phyloP scores from a whole-genome alignment of 1,140 invertebrate species.

The Panagrolaimus sp. region DNA sequence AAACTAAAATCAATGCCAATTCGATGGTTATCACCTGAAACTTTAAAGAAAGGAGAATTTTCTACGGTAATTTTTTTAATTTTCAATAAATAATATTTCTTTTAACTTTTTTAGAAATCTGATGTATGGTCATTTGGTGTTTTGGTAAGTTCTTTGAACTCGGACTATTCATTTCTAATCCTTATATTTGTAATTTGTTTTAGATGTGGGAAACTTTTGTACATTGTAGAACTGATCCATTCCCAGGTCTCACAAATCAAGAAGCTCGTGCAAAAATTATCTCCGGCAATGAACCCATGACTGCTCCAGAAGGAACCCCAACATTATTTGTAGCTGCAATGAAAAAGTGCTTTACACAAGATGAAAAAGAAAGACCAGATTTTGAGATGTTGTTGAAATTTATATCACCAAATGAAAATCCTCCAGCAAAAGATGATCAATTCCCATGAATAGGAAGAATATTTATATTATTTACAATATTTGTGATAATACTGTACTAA shows the following conservation, averaged over 20 bases:
- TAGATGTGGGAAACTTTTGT: slow-evolving; percentile 26
- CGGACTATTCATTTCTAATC: neutral
- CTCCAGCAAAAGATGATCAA: slow-evolving; percentile 4
- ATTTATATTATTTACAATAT: too few relatives aligned
- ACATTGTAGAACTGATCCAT: slow-evolving; percentile 25
- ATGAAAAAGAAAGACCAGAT: slow-evolving; percentile 21
- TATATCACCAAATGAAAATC: slow-evolving; percentile 11
- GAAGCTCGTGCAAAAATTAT: slow-evolving; percentile 21
- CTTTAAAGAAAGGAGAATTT: slow-evolving; percentile 13
- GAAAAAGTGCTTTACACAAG: slow-evolving; percentile 24
- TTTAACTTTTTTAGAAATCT: slow-evolving; percentile 11
- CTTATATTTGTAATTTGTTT: neutral
- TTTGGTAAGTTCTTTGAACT: neutral
- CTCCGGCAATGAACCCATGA: slow-evolving; percentile 24
- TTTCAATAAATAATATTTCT: neutral
- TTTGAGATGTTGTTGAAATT: slow-evolving; percentile 17
- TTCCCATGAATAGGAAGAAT: too few relatives aligned
- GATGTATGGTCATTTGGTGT: slow-evolving; percentile 23
- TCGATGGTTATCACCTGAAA: slow-evolving; percentile 22
- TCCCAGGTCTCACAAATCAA: slow-evolving; percentile 15
- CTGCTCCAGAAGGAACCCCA: slow-evolving; percentile 20
- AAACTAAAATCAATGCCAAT: slow-evolving; percentile 25
- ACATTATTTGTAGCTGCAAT: slow-evolving; percentile 16
- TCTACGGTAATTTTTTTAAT: neutral
- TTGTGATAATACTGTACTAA: too few relatives aligned